Conservation (phyloP, 2,797 vertebrate species). For the Pangasius macronema region DNA sequence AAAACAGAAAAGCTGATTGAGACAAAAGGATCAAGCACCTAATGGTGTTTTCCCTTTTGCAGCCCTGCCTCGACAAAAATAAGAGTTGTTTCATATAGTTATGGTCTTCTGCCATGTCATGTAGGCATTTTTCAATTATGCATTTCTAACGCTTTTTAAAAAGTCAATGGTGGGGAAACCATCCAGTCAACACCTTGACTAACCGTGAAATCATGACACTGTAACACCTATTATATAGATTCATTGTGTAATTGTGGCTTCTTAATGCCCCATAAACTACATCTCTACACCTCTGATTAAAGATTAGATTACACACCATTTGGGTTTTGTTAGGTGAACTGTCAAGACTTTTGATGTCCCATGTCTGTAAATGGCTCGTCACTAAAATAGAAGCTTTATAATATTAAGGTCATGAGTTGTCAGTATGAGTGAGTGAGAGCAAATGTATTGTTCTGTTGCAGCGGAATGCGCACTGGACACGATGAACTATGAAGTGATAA, state of each 20-base stretch:
- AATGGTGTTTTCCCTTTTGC: background rate
- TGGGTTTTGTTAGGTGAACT: background rate
- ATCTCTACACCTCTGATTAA: background rate
- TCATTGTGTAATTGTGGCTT: background rate
- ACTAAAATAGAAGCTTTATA: background rate
- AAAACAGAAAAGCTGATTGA: background rate
- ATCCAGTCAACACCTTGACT: background rate
- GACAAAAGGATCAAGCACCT: background rate
- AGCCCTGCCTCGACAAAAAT: background rate
- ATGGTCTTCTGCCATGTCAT: background rate
- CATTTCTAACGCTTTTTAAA: background rate
- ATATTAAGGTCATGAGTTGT: background rate
- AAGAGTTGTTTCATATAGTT: background rate
- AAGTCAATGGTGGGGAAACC: background rate
- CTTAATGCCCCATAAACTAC: background rate
- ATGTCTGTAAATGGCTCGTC: background rate
- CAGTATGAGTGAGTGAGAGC: too few relatives aligned
- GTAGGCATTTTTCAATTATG: too few relatives aligned
- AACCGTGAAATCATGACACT: background rate
- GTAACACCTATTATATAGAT: background rate
- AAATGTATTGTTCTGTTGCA: conserved; percentile 58
- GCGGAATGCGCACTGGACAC: conserved; percentile 96
- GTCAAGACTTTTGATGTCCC: background rate
- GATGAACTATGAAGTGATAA: conserved; percentile 98
- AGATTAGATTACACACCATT: too few relatives aligned